Base-by-base conservation (phyloP, 1,140 invertebrate species). In the Platorchestia sp. region DNA sequence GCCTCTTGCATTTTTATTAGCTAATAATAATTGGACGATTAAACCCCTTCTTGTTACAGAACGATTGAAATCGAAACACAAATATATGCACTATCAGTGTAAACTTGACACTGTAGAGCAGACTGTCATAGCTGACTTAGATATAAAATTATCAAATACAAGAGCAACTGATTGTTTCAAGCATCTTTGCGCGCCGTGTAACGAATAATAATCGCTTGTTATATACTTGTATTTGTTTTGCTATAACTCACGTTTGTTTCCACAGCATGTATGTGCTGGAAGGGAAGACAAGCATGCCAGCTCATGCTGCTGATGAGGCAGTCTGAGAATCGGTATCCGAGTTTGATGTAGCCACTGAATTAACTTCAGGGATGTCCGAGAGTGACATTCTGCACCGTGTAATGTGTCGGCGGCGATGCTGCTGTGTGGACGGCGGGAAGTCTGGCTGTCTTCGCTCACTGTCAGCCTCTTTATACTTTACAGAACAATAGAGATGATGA, bases 381-480 rank as follows among this genome's bases (percentile, higher is more conserved):
- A 75, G 59, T 75, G 59, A 75, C 59, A 75, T 75, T 75, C 59
- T 3, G 27, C 59, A 36, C 36, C 59, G 14, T 75, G 59, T 75
- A 75, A 5, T 42, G 22, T 44, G 87, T 89, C 87, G 87, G 87
- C 43, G 87, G 87, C 27, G 41, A 5, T n/a, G 86, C 41, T 89
- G n/a, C 43, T 42, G 87, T 89, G 22, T 89, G 87, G n/a, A 41
- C 87, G 87, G 87, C 87, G 87, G 87, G 41, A 27, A 89, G 87
- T 44, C 87, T 42, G 87, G 87, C 87, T 93, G 43, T 40, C 91
- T 42, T 93, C 91, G 91, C 91, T 93, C 91, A 93, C 91, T 93
- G 45, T 93, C 45, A 93, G 91, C 91, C 91, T 93, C 45, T 45
- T 44, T 89, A 44, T 93, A 93, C 91, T 93, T 93, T 93, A 93